These are phyloP conservation scores for Pachyramphus minor DNA, from an alignment of 2,113 vertebrate species.

Conservation along the genomic window DNA sequence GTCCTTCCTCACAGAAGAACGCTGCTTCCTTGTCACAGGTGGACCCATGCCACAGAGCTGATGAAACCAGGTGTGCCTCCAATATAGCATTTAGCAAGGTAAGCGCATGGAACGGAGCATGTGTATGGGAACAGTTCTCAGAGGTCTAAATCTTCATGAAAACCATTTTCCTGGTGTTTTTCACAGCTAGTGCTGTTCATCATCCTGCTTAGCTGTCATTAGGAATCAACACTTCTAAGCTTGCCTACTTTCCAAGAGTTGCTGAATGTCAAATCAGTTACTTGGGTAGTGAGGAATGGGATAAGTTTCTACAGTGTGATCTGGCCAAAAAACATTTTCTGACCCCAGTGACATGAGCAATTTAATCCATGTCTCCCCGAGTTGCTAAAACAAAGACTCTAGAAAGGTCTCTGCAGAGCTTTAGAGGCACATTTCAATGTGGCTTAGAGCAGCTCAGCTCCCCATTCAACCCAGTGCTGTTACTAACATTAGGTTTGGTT, in stretches of 20 bases:
- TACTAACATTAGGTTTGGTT: neutral
- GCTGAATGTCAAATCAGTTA: neutral
- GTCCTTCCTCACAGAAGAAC: neutral
- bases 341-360: neutral
- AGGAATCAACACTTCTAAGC: neutral
- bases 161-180: neutral
- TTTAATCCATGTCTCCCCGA: neutral
- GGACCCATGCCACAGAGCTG: neutral
- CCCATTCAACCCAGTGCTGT: neutral
- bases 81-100: neutral
- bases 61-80: neutral
- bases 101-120: fast-evolving
- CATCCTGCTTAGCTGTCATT: neutral
- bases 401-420: neutral
- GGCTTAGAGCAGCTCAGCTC: neutral
- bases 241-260: neutral
- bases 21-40: neutral
- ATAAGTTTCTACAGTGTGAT: neutral
- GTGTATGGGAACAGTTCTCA: neutral
- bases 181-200: neutral
- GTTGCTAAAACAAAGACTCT: neutral
- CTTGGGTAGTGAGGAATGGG: neutral
- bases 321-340: neutral
- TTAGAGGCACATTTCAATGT: neutral
- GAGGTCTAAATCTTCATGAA: neutral